Percentiles rank a stretch among this genome's conserved stretches.
Evolutionary conservation across 2,797 vertebrate genomes (phyloP).

Genomic region (Merluccius polli): DNA sequence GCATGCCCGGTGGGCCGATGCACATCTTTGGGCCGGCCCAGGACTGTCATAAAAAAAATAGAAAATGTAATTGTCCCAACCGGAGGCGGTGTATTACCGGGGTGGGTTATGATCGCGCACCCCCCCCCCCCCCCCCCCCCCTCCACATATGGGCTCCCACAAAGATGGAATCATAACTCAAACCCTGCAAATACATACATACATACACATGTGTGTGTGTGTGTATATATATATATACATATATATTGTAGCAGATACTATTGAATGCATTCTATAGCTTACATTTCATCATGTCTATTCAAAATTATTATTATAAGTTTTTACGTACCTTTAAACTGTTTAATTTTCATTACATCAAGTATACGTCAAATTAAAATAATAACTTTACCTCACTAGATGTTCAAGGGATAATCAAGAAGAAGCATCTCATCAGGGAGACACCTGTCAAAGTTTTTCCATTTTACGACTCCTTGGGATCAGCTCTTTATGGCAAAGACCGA

Average conservation of each 20-base stretch:
- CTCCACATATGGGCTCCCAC: no score
- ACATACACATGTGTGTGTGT: background rate
- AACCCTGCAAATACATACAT: no score
- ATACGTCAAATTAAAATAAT: background rate
- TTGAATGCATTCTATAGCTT: no score
- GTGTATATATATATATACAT: background rate
- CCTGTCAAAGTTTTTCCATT: constrained; percentile 80
- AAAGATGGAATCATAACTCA: no score
- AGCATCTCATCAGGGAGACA: constrained; percentile 66
- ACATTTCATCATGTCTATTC: background rate
- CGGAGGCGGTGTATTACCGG: no score
- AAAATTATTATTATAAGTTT: background rate
- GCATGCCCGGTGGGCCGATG: no score
- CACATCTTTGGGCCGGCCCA: no score
- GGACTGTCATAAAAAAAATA: no score
- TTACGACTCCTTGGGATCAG: constrained; percentile 73
- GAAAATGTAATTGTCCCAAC: no score
- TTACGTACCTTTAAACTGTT: background rate
- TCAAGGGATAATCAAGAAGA: constrained; percentile 62
- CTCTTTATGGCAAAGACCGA: constrained; percentile 81
- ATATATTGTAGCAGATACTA: background rate
- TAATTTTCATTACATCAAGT: constrained; percentile 1
- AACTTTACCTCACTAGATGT: constrained; percentile 67
- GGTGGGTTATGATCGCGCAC: no score
- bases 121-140: no score